phyloP scores from a whole-genome alignment of 2,797 vertebrate genomes.

The Setipinna tenuifilis region DNA sequence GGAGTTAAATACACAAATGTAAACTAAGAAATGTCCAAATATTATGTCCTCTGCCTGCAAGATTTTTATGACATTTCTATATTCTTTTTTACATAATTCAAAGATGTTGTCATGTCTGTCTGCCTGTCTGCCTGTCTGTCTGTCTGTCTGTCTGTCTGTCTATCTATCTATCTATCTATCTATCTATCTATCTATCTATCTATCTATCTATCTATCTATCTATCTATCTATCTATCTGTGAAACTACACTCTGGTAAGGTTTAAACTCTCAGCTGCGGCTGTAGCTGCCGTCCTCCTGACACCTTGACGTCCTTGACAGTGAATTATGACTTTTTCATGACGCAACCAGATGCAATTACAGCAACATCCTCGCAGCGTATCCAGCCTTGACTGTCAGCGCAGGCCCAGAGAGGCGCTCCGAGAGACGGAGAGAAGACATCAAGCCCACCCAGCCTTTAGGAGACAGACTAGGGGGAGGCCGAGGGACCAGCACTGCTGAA shows the following conservation, averaged over 20 bases:
- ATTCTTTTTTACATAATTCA: too few relatives aligned
- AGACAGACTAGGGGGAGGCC: conserved; percentile 61
- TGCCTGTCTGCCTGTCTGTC: too few relatives aligned
- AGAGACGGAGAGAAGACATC: conserved; percentile 77
- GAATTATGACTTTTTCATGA: conserved; percentile 86
- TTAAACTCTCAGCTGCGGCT: conserved; percentile 75
- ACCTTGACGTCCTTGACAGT: conserved; percentile 84
- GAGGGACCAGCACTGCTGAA: conserved; percentile 33
- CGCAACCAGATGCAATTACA: conserved; percentile 86
- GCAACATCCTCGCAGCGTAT: conserved; percentile 80
- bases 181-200: conserved; percentile 55
- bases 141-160: background rate
- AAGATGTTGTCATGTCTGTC: too few relatives aligned
- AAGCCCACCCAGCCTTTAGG: conserved; percentile 75
- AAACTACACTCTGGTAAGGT: conserved; percentile 76
- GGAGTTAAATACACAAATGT: background rate
- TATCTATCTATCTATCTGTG: conserved; percentile 67
- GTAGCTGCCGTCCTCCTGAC: conserved; percentile 80
- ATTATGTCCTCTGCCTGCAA: too few relatives aligned
- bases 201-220: too few relatives aligned
- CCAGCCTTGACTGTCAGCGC: conserved; percentile 82
- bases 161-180: conserved; percentile 11
- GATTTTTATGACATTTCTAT: too few relatives aligned
- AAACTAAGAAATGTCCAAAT: too few relatives aligned
- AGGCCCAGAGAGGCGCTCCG: conserved; percentile 74